Evolutionary conservation across 2,888 invertebrate genomes (phyloP), one percentile per base, ranked within the genome.

Genomic region (Drosophila rubida): DNA sequence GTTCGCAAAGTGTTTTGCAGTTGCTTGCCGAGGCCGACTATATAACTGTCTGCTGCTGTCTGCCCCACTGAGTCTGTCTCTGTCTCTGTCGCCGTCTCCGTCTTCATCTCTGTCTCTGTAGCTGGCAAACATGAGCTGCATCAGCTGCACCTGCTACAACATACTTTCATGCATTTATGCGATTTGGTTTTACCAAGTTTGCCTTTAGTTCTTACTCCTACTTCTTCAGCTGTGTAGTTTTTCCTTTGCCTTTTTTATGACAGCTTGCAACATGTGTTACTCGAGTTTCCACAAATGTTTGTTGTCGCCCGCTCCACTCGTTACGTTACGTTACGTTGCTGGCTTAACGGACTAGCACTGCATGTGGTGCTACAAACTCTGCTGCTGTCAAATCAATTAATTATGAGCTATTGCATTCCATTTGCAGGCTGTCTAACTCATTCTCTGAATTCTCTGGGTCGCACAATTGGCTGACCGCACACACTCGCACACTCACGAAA

Each of bases 261-360:
- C 80, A 81, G 76, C 80, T 66, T 84, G 55, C 46, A 73, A 81
- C 85, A 80, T 78, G 62, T 80, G 80, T 80, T 73, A 54, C 57
- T 41, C 53, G 14, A 19, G 19, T 23, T 39, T 49, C 32, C 45
- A 53, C 61, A 48, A 53, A 41, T 65, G 53, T 44, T 48, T 32
- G 11, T 9, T n/a, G 7, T 55, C 27, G 8, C 19, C 19, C 3
- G 1, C 8, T 14, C 42, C 44, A 57, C 48, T 61, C 69, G 51
- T 57, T 62, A 51, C 39, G 9, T 30, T 30, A 30, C 11, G 4
- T 23, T 23, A 5, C 25, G 19, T 6, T 5, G 25, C 25, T 51
- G 62, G 48, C 61, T 71, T 61, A 53, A 25, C 42, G 45, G 53
- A 41, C 53, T 42, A 14, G n/a, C 27, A 42, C 19, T 22, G 9